Evolutionary conservation across 2,888 invertebrate genomes (phyloP).

Genomic region (Leptopilina drosophilae): DNA sequence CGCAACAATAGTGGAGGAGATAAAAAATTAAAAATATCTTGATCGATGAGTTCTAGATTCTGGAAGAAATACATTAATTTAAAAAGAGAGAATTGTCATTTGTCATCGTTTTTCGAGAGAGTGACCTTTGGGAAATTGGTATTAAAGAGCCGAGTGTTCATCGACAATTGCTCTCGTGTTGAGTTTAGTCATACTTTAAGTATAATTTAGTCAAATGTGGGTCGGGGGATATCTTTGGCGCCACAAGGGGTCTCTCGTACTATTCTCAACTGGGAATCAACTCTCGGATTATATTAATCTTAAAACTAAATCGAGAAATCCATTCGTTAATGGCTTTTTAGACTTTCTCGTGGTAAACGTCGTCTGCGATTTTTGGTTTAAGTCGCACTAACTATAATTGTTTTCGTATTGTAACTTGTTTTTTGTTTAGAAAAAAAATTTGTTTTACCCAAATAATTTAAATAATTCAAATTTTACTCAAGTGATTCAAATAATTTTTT

Average conservation of each 20-base stretch:
- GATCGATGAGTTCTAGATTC: slow-evolving; percentile 18
- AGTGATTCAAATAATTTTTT: too few species aligned
- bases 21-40: not conserved
- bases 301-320: slow-evolving; percentile 8
- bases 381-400: too few species aligned
- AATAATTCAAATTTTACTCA: too few species aligned
- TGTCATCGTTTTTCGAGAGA: slow-evolving; percentile 1
- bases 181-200: not conserved
- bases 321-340: not conserved
- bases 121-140: not conserved
- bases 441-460: too few species aligned
- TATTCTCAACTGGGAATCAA: slow-evolving; percentile 28
- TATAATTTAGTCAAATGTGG: slow-evolving; percentile 5
- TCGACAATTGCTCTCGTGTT: too few species aligned
- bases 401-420: too few species aligned
- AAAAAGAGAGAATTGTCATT: slow-evolving; percentile 13
- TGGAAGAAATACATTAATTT: slow-evolving; percentile 8
- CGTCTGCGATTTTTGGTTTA: too few species aligned
- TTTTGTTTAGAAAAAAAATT: too few species aligned
- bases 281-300: slow-evolving; percentile 29
- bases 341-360: too few species aligned
- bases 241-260: slow-evolving; percentile 16
- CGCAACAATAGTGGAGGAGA: too few species aligned
- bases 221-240: slow-evolving; percentile 27
- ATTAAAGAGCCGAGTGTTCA: not conserved